phyloP scores from a whole-genome alignment of 2,888 invertebrate species.

The Cenopis cana region DNA sequence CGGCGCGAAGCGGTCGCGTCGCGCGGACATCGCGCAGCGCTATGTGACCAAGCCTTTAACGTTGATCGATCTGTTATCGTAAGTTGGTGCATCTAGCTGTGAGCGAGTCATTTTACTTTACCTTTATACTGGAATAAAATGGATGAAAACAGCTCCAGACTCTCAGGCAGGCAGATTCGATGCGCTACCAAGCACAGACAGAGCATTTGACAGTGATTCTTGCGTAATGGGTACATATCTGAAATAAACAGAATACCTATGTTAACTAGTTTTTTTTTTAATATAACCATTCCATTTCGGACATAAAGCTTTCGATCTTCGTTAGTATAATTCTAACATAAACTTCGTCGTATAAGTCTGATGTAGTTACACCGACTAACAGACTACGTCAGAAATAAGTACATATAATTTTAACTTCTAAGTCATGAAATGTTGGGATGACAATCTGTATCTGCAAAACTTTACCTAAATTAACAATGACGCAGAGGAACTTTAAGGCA shows the following conservation, averaged over 20 bases:
- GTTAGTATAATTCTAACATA: neutral
- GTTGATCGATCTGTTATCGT: too few relatives aligned
- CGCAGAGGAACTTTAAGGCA: slow-evolving; percentile 72
- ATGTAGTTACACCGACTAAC: neutral
- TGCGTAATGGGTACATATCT: slow-evolving; percentile 74
- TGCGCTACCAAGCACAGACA: slow-evolving; percentile 73
- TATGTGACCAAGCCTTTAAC: too few relatives aligned
- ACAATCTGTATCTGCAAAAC: neutral
- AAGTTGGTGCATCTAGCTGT: too few relatives aligned
- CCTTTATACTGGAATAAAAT: slow-evolving; percentile 78
- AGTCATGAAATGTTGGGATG: neutral
- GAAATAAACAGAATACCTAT: slow-evolving; percentile 48
- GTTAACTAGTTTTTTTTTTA: too few relatives aligned
- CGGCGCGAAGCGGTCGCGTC: too few relatives aligned
- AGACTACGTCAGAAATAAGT: too few relatives aligned
- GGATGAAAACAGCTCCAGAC: slow-evolving; percentile 73
- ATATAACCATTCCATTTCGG: too few relatives aligned
- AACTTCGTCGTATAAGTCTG: neutral
- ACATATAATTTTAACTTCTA: too few relatives aligned
- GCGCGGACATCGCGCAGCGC: too few relatives aligned
- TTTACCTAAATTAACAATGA: slow-evolving; percentile 70
- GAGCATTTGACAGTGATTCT: slow-evolving; percentile 67
- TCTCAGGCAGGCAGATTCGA: slow-evolving; percentile 67
- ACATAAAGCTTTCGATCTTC: too few relatives aligned
- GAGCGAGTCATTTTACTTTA: slow-evolving; percentile 46